Evolutionary conservation across 92 coral and sea anemone species (phyloP).

Genomic region (Actinostola sp.): DNA sequence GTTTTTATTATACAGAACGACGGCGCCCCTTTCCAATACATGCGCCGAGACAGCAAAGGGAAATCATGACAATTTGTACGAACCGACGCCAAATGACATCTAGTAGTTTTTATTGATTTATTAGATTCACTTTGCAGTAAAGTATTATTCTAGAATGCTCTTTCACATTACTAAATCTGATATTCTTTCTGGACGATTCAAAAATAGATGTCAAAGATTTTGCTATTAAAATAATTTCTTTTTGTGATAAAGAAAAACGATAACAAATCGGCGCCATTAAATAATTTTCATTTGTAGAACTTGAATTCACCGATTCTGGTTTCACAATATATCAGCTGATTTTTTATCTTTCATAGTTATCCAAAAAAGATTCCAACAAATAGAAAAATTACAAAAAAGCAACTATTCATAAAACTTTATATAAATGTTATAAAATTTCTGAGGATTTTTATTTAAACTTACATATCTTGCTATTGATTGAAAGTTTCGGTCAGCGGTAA

Average conservation of each 20-base stretch:
- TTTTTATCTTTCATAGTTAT: neutral
- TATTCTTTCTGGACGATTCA: neutral
- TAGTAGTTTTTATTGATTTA: neutral
- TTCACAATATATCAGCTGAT: neutral
- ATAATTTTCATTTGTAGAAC: neutral
- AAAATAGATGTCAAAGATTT: neutral
- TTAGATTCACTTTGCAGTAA: neutral
- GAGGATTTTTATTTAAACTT: neutral
- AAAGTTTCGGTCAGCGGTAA: neutral
- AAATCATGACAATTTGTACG: neutral
- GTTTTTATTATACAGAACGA: neutral
- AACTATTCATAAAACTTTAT: neutral
- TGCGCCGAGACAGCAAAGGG: neutral
- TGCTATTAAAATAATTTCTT: slow-evolving; percentile 7
- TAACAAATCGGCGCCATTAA: neutral
- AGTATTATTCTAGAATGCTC: slow-evolving; percentile 1
- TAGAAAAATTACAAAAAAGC: neutral
- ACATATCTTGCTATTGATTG: neutral
- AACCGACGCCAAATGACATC: slow-evolving; percentile 5
- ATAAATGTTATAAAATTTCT: neutral
- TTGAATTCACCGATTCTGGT: no score
- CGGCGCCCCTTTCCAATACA: neutral
- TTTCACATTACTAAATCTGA: neutral
- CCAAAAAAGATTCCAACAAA: neutral
- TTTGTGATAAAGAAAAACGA: neutral